A percentile compares a stretch with the other conserved stretches of the same genome.
Conservation (phyloP, 1,140 invertebrate genomes). For the Brachionus rotundiformis region DNA sequence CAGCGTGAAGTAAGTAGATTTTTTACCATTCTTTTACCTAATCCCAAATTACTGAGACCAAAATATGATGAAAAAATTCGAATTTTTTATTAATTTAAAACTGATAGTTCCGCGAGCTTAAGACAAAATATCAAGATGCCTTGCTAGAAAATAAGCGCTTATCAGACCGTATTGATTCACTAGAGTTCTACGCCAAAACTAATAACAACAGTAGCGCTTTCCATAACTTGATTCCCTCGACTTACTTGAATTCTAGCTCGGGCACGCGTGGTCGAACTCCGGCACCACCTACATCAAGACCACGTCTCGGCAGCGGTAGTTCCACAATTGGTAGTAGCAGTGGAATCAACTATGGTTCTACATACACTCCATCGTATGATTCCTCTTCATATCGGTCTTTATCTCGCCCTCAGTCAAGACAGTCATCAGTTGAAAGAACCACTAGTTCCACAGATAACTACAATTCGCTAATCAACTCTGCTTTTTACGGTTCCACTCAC, state of each 20-base stretch:
- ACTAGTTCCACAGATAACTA: constrained; percentile 29
- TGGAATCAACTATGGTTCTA: constrained; percentile 3
- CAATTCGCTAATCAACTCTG: constrained; percentile 9
- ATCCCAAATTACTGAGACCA: neutral
- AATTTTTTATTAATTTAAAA: neutral
- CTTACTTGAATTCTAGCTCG: neutral
- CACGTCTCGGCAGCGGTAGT: neutral
- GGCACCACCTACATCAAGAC: neutral
- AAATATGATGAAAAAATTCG: neutral
- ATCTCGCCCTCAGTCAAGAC: constrained; percentile 31
- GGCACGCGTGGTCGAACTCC: constrained; percentile 30
- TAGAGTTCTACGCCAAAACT: constrained; percentile 40
- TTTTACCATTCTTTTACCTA: neutral
- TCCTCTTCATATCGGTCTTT: constrained; percentile 17
- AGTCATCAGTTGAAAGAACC: constrained; percentile 38
- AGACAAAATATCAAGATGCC: constrained; percentile 49
- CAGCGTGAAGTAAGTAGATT: constrained; percentile 44
- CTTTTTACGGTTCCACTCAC: constrained; percentile 3
- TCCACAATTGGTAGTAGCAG: constrained; percentile 1
- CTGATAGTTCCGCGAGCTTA: constrained; percentile 46
- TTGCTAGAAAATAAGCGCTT: constrained; percentile 46
- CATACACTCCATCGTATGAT: constrained; percentile 35
- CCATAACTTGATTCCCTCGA: constrained; percentile 46
- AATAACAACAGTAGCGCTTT: constrained; percentile 40
- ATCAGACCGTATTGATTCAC: constrained; percentile 49